Base-by-base conservation (phyloP, 2,888 invertebrate species). In the Rotaria sp. region DNA sequence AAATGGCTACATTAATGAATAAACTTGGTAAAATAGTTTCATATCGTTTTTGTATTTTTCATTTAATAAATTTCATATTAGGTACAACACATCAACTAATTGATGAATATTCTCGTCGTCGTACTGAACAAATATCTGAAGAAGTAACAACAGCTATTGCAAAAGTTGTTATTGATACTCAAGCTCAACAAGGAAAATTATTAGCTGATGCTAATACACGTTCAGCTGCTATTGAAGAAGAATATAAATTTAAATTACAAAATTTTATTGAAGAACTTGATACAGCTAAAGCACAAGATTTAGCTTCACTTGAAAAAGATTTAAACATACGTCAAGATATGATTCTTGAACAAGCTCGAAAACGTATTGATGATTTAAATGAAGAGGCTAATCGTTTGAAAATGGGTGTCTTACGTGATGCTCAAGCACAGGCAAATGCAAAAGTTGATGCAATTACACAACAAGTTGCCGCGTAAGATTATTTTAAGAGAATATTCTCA, bases 281-380 rank as follows among this genome's bases (percentile, higher is more conserved):
- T 45, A 21, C 1, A 26, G 26, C n/a, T 41, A 80, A 80, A 80
- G 80, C 80, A 80, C n/a, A 26, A 45, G 11, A 45, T 80, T 80
- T 80, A 45, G 24, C 45, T 10, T 1, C 4, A 7, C 26, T 80
- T 5, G 80, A 80, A 80, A 80, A 80, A n/a, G 80, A 80, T 45
- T n/a, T 45, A 4, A 80, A 41, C 45, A 2, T 80, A 80, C 80
- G 80, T 80, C 80, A 80, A 80, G 45, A 80, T 11, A 1, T n/a
- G 2, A 80, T 80, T n/a, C 45, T 80, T 26, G 80, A 80, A 45
- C 24, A 45, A n/a, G 80, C 80, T 5, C 80, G 80, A 80, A 41
- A n/a, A 45, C 80, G 80, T 80, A 80, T 80, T 45, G 80, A 80
- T 80, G 41, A 45, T 11, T 80, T 80, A n/a, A 80, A 80, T 80